Percentiles rank a stretch among this genome's conserved stretches.
phyloP scores from a whole-genome alignment of 2,113 vertebrate genomes.

The Brachirus orientalis region DNA sequence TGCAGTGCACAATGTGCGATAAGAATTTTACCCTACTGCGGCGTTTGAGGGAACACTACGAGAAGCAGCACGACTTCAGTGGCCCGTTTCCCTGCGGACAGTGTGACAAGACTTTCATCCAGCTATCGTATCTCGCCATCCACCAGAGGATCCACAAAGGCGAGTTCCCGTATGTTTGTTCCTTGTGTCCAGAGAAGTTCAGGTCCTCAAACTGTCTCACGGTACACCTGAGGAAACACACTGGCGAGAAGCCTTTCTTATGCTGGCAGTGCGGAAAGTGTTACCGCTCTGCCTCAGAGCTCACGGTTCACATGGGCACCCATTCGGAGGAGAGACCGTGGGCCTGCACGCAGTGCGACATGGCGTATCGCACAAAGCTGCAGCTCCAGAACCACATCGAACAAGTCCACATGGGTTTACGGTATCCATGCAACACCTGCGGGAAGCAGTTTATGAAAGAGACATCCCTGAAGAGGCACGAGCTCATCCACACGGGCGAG shows the following conservation, averaged over 20 bases:
- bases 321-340: conserved; percentile 75
- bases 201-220: conserved; percentile 76
- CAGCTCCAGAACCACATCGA: conserved; percentile 77
- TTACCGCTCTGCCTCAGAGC: conserved; percentile 76
- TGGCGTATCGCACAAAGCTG: conserved; percentile 75
- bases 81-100: conserved; percentile 69
- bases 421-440: conserved; percentile 73
- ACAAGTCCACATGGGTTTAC: conserved; percentile 77
- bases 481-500: conserved; percentile 78
- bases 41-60: conserved; percentile 75
- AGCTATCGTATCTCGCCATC: conserved; percentile 77
- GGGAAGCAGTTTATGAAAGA: conserved; percentile 81
- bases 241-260: conserved; percentile 78
- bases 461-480: conserved; percentile 75
- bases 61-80: conserved; percentile 73
- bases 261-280: conserved; percentile 80
- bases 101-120: conserved; percentile 73
- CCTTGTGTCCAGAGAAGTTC: conserved; percentile 73
- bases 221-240: conserved; percentile 76
- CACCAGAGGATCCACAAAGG: conserved; percentile 78
- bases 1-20: conserved; percentile 77
- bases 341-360: conserved; percentile 69
- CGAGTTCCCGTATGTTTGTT: conserved; percentile 72
- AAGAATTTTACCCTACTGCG: conserved; percentile 73
- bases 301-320: conserved; percentile 78